Evolutionary conservation across 1,140 invertebrate species (phyloP).

Genomic region (Penaeus indicus): DNA sequence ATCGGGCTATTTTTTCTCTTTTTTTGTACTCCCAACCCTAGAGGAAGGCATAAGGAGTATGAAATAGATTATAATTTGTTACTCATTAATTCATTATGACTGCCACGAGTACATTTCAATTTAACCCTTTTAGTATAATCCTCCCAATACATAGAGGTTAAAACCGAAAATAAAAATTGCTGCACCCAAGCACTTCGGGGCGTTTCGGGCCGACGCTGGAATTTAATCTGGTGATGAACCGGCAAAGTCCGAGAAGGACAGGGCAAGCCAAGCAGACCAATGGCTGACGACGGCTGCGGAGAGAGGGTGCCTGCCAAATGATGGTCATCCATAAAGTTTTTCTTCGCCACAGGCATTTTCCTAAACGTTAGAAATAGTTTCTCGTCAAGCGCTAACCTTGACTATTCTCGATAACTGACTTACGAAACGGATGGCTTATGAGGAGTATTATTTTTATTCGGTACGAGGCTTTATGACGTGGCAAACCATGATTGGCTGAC

Average conservation of each 20-base stretch:
- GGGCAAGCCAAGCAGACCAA: conserved; percentile 27
- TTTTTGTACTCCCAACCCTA: no score
- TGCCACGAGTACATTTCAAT: conserved; percentile 8
- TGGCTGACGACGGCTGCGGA: background rate
- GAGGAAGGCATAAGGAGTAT: no score
- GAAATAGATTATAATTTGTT: no score
- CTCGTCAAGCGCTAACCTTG: no score
- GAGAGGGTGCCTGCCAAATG: no score
- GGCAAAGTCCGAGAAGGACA: conserved; percentile 31
- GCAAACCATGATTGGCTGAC: conserved; percentile 10
- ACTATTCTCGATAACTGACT: no score
- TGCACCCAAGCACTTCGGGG: conserved; percentile 38
- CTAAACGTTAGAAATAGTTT: no score
- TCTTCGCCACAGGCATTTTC: no score
- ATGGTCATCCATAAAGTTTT: no score
- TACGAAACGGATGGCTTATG: no score
- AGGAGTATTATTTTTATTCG: no score
- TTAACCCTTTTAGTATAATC: conserved; percentile 24
- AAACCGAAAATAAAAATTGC: background rate
- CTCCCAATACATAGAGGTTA: background rate
- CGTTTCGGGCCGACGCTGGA: conserved; percentile 29
- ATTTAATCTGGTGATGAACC: conserved; percentile 44
- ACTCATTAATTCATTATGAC: background rate
- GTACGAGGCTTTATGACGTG: no score
- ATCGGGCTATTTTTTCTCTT: background rate